Base-by-base conservation (phyloP, 2,797 vertebrate species). In the Hoplostethus mediterraneus region DNA sequence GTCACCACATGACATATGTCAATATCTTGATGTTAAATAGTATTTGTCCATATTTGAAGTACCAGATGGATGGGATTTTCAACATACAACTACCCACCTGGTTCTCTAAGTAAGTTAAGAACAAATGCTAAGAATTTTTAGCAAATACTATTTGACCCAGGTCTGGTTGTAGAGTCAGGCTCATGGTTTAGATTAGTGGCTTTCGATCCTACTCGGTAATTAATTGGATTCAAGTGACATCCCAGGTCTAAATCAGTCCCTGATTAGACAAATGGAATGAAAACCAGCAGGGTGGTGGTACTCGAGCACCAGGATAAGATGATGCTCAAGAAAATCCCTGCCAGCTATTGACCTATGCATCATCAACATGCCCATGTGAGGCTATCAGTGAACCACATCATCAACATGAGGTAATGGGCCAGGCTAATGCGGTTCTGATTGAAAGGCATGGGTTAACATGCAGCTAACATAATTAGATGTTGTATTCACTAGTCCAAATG, bases 301-400 rank as follows among this genome's bases (percentile, higher is more conserved):
- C 21, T 28, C 3, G 28, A 28, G 28, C 2, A 28, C 28, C 28
- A 28, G 28, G 28, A 28, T 28, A 28, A 28, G 28, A 30, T 31
- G 30, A 30, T 14, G 30, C 13, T 30, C 25, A 69, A 54, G 42
- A 66, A 71, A 71, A 68, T 30, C 63, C 30, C 28, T 28, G 28
- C 28, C 36, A 62, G 80, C 68, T 31, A 75, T 55, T 30, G 30
- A 55, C 30, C 14, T 30, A 16, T 57, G 30, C 11, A 33, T 61
- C 36, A 68, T 68, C 58, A 75, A 42, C 53, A 65, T 68, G 62
- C 14, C 5, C 54, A 54, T 16, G 68, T 79, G 67, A 42, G 75
- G 60, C 68, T 90, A 90, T 92, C 89, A 85, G 84, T 55, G 49
- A 80, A 83, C 74, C 73, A 62, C 80, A 91, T 90, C 87, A 67